Evolutionary conservation across 2,797 vertebrate species (phyloP).

Genomic region (Dromococcyx pavoninus): DNA sequence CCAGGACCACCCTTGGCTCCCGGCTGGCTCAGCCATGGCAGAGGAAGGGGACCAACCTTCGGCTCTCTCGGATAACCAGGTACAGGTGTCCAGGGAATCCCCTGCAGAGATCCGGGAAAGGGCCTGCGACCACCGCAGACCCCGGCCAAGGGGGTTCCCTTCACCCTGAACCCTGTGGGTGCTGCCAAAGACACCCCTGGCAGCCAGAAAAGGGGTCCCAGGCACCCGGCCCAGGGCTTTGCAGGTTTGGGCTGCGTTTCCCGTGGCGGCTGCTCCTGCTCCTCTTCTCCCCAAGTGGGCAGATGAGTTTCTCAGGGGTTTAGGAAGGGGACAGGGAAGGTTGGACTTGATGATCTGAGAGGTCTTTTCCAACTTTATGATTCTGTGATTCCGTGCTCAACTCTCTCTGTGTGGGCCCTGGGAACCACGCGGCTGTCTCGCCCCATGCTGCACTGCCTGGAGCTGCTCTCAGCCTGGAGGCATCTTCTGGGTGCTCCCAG

Average conservation of each 20-base stretch:
- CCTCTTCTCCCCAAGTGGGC: no score
- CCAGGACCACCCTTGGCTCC: neutral
- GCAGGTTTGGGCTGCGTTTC: neutral
- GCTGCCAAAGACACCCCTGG: rapidly evolving
- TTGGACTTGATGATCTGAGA: no score
- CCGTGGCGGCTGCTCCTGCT: neutral
- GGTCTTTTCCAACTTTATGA: no score
- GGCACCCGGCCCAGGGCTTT: neutral
- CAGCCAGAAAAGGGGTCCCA: neutral
- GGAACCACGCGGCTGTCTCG: neutral
- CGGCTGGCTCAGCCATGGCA: neutral
- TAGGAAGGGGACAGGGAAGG: no score
- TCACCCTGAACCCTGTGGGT: no score
- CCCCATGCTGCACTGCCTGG: neutral
- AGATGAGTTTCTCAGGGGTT: no score
- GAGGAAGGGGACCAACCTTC: rapidly evolving
- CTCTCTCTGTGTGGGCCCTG: neutral
- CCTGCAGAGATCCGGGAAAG: neutral
- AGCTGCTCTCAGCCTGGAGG: neutral
- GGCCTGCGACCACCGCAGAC: rapidly evolving
- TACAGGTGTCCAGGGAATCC: neutral
- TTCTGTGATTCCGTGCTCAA: no score
- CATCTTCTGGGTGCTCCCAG: neutral
- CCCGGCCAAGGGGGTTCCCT: no score
- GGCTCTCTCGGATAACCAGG: neutral